These are phyloP conservation scores for Scaptomyza reducta DNA, from an alignment of 2,888 invertebrate species.

Conservation along the genomic window DNA sequence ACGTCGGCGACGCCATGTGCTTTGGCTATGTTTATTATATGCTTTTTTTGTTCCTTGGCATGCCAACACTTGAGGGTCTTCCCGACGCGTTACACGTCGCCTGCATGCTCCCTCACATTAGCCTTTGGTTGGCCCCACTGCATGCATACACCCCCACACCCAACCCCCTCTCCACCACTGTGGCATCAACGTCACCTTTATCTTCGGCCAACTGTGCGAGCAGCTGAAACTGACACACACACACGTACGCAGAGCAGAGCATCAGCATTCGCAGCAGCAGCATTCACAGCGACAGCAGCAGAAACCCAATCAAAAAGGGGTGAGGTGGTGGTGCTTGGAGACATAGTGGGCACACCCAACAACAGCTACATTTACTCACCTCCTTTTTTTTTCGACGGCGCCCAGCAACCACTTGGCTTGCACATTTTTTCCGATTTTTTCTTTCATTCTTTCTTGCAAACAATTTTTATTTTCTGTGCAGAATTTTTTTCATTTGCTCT, in stretches of 20 bases:
- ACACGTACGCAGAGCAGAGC: slow-evolving; percentile 42
- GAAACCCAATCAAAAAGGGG: slow-evolving; percentile 57
- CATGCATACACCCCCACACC: slow-evolving; percentile 33
- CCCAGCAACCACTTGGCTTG: slow-evolving; percentile 78
- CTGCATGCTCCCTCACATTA: slow-evolving; percentile 2
- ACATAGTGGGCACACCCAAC: slow-evolving; percentile 64
- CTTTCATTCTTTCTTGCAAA: slow-evolving; percentile 80
- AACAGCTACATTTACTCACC: slow-evolving; percentile 26
- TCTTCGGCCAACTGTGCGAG: slow-evolving; percentile 79
- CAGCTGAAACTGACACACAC: slow-evolving; percentile 79
- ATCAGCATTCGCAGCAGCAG: slow-evolving; percentile 16
- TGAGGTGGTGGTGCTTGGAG: slow-evolving; percentile 40
- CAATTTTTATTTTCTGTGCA: slow-evolving; percentile 82
- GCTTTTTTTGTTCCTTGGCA: slow-evolving; percentile 60
- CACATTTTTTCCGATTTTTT: slow-evolving; percentile 81
- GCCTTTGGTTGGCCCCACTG: slow-evolving; percentile 69
- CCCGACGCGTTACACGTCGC: slow-evolving; percentile 50
- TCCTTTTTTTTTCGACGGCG: slow-evolving; percentile 21
- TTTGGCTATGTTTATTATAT: slow-evolving; percentile 77
- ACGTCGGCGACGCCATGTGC: slow-evolving; percentile 69
- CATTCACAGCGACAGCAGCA: slow-evolving; percentile 15
- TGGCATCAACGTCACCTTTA: slow-evolving; percentile 75
- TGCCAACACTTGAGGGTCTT: slow-evolving; percentile 81
- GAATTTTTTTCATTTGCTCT: slow-evolving; percentile 57
- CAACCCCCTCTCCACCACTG: slow-evolving; percentile 4